These are phyloP conservation scores for Lomographa bimaculata DNA, from an alignment of 2,888 invertebrate genomes.

Conservation along the genomic window DNA sequence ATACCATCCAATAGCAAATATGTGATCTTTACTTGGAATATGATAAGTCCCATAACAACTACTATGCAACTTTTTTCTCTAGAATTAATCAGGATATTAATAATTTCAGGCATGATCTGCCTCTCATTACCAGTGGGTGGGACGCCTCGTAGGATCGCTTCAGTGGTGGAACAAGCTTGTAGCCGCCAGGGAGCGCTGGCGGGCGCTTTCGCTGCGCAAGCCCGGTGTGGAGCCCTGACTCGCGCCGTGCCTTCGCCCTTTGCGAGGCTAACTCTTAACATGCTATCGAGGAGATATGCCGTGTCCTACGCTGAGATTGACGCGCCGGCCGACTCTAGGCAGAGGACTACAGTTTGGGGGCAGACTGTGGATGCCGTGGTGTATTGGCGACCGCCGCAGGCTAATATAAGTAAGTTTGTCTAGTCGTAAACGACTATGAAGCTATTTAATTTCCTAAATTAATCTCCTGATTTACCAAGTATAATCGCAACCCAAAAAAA, in stretches of 20 bases:
- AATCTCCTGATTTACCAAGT: too few species aligned
- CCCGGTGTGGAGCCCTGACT: slow-evolving; percentile 82
- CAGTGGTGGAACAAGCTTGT: slow-evolving; percentile 59
- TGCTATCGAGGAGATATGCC: slow-evolving; percentile 86
- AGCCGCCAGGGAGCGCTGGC: slow-evolving; percentile 77
- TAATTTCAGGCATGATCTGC: slow-evolving; percentile 86
- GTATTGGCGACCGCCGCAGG: slow-evolving; percentile 90
- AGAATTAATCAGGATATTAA: too few species aligned
- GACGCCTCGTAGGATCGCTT: slow-evolving; percentile 63
- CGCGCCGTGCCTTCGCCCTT: slow-evolving; percentile 84
- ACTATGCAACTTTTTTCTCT: too few species aligned
- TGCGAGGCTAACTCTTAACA: slow-evolving; percentile 81
- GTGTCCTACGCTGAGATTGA: slow-evolving; percentile 86
- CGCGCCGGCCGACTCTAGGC: slow-evolving; percentile 58
- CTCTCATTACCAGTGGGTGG: slow-evolving; percentile 84
- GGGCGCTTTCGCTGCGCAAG: slow-evolving; percentile 76
- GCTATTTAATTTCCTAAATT: too few species aligned
- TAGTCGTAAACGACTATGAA: too few species aligned
- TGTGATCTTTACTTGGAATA: too few species aligned
- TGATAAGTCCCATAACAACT: too few species aligned
- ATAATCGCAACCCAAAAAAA: too few species aligned
- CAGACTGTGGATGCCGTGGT: slow-evolving; percentile 85
- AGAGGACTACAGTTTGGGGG: slow-evolving; percentile 85
- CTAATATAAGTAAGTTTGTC: slow-evolving; percentile 87
- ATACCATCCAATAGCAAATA: too few species aligned